These are phyloP conservation scores for Axea sp. DNA, from an alignment of 2,888 invertebrate genomes.

Conservation along the genomic window DNA sequence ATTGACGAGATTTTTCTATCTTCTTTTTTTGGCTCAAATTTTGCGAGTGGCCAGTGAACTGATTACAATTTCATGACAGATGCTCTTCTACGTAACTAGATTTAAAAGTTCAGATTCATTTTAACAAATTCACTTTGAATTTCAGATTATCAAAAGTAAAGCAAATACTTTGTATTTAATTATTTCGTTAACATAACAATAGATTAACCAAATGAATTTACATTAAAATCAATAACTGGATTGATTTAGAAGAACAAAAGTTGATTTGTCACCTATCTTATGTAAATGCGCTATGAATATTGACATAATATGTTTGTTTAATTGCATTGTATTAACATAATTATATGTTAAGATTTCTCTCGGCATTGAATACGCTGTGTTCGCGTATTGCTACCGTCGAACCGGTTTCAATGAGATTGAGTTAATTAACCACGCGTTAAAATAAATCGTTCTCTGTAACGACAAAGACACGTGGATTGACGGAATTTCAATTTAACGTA, in stretches of 20 bases:
- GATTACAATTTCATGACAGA: constrained; percentile 51
- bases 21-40: constrained; percentile 30
- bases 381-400: constrained; percentile 63
- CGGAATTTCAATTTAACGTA: constrained; percentile 74
- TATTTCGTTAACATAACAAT: too few species aligned
- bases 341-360: constrained; percentile 65
- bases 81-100: constrained; percentile 34
- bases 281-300: constrained; percentile 49
- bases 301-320: constrained; percentile 66
- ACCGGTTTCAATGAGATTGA: constrained; percentile 73
- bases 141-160: constrained; percentile 27
- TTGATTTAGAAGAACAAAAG: neutral
- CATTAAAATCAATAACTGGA: too few species aligned
- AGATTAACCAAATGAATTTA: too few species aligned
- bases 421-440: constrained; percentile 74
- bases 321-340: constrained; percentile 70
- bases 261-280: constrained; percentile 23
- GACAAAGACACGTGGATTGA: constrained; percentile 63
- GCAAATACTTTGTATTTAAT: too few species aligned
- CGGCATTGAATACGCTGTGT: constrained; percentile 28
- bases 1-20: constrained; percentile 39
- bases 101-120: constrained; percentile 23
- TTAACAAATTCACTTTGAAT: constrained; percentile 18
- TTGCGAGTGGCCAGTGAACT: constrained; percentile 21
- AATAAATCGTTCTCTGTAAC: constrained; percentile 68